A percentile compares a stretch with the other conserved stretches of the same genome.
These are phyloP conservation scores for Drosophila subquinaria DNA, from an alignment of 2,888 invertebrate genomes.

Conservation along the genomic window DNA sequence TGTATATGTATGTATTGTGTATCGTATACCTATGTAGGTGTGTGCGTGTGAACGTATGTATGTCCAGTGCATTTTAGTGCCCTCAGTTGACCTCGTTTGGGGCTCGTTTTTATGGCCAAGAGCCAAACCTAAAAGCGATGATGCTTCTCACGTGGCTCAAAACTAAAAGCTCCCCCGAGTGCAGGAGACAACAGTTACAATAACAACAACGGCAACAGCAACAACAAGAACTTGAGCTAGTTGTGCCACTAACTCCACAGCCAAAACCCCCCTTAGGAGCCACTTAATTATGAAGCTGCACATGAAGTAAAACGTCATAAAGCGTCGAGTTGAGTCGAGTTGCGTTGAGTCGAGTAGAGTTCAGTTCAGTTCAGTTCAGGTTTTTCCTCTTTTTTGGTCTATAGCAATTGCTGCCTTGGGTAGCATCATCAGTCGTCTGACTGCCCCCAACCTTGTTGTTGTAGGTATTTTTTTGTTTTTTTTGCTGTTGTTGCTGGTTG, in stretches of 20 bases:
- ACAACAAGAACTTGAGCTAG: constrained; percentile 34
- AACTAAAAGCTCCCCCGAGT: constrained; percentile 80
- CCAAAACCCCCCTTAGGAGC: constrained; percentile 38
- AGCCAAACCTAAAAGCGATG: constrained; percentile 66
- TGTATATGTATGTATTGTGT: constrained; percentile 5
- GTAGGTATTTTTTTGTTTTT: constrained; percentile 6
- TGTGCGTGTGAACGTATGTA: constrained; percentile 37
- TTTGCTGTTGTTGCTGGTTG: constrained; percentile 20
- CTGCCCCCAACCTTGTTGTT: constrained; percentile 51
- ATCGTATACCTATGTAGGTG: constrained; percentile 6
- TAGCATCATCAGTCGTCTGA: constrained; percentile 66
- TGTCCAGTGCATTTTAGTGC: constrained; percentile 72
- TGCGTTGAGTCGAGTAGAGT: constrained; percentile 3
- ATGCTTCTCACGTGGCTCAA: constrained; percentile 80
- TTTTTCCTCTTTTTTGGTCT: constrained; percentile 29
- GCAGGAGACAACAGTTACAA: constrained; percentile 51
- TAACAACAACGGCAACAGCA: constrained; percentile 25
- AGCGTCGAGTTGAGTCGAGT: constrained; percentile 66
- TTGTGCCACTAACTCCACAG: constrained; percentile 5
- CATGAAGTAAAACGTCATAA: constrained; percentile 82
- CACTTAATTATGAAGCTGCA: constrained; percentile 81
- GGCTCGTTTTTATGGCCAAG: constrained; percentile 73
- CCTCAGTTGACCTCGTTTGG: constrained; percentile 77
- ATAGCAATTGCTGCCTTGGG: constrained; percentile 64
- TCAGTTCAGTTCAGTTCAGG: constrained; percentile 1